phyloP scores from a whole-genome alignment of 2,797 vertebrate genomes.

The Scyliorhinus canicula region DNA sequence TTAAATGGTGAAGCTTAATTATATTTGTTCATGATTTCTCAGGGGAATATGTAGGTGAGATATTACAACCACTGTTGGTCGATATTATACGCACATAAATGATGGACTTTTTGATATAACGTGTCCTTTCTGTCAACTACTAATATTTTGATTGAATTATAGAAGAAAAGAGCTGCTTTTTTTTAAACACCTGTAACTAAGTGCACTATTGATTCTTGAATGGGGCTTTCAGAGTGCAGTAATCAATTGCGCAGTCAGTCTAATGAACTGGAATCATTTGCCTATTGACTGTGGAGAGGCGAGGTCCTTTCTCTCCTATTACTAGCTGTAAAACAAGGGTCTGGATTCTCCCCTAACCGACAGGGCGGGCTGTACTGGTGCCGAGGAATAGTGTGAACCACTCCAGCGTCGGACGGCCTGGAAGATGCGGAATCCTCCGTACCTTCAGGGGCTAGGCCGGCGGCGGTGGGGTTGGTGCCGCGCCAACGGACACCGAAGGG shows the following conservation, averaged over 20 bases:
- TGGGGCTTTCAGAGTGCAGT: neutral
- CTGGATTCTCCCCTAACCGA: too few species aligned
- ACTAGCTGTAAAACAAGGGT: neutral
- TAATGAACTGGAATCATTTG: neutral
- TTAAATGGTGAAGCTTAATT: neutral
- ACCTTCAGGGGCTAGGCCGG: too few species aligned
- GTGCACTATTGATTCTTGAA: neutral
- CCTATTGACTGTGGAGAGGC: neutral
- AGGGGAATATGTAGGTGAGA: neutral
- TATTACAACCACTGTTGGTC: neutral
- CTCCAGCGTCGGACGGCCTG: too few species aligned
- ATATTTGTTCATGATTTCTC: neutral
- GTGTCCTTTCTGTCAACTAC: neutral
- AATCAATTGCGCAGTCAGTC: constrained; percentile 19
- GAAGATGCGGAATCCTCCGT: too few species aligned
- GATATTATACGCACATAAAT: neutral
- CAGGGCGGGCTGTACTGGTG: too few species aligned
- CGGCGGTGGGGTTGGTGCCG: too few species aligned
- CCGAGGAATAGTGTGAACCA: too few species aligned
- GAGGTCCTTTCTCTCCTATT: neutral
- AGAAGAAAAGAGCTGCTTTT: neutral
- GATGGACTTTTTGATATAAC: neutral
- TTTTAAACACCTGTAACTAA: neutral
- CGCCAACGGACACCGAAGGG: too few species aligned
- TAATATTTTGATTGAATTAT: neutral